phyloP scores from a whole-genome alignment of 2,888 invertebrate genomes.

The Xiphydria camelus region DNA sequence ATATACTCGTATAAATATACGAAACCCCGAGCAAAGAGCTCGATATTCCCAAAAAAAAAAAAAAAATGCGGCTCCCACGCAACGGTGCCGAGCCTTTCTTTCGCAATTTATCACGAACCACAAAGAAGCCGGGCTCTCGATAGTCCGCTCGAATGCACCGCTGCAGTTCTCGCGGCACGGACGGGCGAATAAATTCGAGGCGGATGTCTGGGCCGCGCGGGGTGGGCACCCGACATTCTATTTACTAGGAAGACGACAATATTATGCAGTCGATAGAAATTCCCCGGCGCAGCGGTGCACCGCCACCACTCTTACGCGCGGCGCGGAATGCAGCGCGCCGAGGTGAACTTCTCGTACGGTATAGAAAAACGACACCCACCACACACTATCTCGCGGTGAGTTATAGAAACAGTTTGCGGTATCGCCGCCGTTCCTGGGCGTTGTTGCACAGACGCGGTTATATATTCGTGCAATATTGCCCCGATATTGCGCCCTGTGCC shows the following conservation, averaged over 20 bases:
- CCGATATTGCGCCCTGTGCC: constrained; percentile 43
- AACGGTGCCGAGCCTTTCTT: too few relatives aligned
- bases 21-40: too few relatives aligned
- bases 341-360: constrained; percentile 33
- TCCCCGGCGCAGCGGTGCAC: neutral
- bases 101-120: too few relatives aligned
- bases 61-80: too few relatives aligned
- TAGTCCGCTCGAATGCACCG: too few relatives aligned
- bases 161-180: too few relatives aligned
- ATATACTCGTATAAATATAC: too few relatives aligned
- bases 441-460: constrained; percentile 36
- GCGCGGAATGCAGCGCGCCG: too few relatives aligned
- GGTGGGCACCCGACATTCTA: constrained; percentile 41
- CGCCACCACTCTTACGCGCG: too few relatives aligned
- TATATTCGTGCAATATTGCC: constrained; percentile 44
- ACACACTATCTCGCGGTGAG: constrained; percentile 28
- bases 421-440: constrained; percentile 38
- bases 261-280: constrained; percentile 39
- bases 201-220: too few relatives aligned
- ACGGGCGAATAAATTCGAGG: neutral
- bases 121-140: too few relatives aligned
- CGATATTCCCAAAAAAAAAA: too few relatives aligned
- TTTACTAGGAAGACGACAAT: constrained; percentile 46
- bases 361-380: constrained; percentile 25
- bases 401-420: constrained; percentile 49